phyloP scores from a whole-genome alignment of 2,888 invertebrate species.

The Eristalis intricaria region DNA sequence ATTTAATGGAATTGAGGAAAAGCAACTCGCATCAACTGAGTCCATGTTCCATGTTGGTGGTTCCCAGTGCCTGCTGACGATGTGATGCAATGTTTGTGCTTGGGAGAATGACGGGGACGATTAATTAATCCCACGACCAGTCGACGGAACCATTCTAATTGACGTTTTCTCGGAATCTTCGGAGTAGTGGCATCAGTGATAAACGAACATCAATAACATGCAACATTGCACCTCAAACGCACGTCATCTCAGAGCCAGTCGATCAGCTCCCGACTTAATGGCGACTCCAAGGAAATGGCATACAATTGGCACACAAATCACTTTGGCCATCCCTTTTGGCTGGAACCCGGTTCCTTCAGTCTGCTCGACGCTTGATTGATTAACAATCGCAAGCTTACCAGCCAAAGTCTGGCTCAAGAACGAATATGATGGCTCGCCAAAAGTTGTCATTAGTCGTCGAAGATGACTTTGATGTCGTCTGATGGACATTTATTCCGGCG shows the following conservation, averaged over 20 bases:
- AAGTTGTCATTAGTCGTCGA: constrained; percentile 26
- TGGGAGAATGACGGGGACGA: neutral
- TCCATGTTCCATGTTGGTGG: neutral
- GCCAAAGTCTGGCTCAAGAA: neutral
- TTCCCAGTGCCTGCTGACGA: neutral
- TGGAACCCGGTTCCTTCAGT: neutral
- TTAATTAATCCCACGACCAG: neutral
- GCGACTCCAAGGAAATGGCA: neutral
- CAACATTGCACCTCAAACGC: constrained; percentile 22
- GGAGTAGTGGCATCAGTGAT: neutral
- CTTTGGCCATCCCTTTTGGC: neutral
- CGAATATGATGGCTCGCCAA: constrained; percentile 2
- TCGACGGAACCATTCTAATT: neutral
- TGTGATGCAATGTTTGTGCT: neutral
- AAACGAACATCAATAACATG: neutral
- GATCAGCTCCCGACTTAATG: constrained; percentile 1
- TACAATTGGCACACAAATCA: constrained; percentile 25
- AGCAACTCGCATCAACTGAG: neutral
- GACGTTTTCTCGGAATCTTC: neutral
- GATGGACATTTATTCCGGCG: constrained; percentile 35
- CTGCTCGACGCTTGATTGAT: constrained; percentile 33
- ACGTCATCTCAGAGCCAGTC: neutral
- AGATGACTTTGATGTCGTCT: neutral
- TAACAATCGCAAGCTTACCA: constrained; percentile 20
- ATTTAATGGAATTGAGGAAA: constrained; percentile 9